Conservation (phyloP, 2,797 vertebrate species). For the Gorsachius magnificus region DNA sequence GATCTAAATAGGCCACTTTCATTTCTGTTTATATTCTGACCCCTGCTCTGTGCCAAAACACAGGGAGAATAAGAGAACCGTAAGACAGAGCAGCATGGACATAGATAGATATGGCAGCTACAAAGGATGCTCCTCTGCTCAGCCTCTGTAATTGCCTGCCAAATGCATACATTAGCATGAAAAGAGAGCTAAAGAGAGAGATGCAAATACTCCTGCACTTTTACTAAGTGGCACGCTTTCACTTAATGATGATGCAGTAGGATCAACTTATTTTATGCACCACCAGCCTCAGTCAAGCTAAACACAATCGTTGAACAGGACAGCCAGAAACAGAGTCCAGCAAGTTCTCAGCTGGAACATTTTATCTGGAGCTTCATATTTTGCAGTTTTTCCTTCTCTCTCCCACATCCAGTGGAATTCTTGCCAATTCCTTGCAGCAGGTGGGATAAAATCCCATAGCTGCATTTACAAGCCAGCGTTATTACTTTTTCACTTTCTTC, state of each 20-base stretch:
- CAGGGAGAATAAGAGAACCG: background rate
- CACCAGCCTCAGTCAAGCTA: background rate
- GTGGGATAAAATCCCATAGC: background rate
- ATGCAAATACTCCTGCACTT: background rate
- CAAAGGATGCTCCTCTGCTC: background rate
- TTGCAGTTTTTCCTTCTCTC: background rate
- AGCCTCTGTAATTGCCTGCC: background rate
- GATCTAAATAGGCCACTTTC: conserved; percentile 13
- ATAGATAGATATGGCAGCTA: background rate
- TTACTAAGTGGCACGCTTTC: background rate
- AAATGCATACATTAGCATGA: background rate
- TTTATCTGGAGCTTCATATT: background rate
- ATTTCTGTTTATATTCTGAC: background rate
- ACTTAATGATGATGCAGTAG: background rate
- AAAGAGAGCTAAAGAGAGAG: background rate
- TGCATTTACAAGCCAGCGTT: background rate
- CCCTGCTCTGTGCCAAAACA: background rate
- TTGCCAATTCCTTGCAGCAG: background rate
- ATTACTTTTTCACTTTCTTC: background rate
- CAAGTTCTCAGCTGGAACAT: background rate
- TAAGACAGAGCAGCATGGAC: background rate
- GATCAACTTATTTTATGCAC: background rate
- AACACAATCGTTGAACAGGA: background rate
- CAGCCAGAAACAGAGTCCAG: background rate
- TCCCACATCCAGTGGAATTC: background rate